A percentile compares a stretch with the other conserved stretches of the same genome.
These are phyloP conservation scores for Phaenicophaeus curvirostris DNA, from an alignment of 2,797 vertebrate species.

Conservation along the genomic window DNA sequence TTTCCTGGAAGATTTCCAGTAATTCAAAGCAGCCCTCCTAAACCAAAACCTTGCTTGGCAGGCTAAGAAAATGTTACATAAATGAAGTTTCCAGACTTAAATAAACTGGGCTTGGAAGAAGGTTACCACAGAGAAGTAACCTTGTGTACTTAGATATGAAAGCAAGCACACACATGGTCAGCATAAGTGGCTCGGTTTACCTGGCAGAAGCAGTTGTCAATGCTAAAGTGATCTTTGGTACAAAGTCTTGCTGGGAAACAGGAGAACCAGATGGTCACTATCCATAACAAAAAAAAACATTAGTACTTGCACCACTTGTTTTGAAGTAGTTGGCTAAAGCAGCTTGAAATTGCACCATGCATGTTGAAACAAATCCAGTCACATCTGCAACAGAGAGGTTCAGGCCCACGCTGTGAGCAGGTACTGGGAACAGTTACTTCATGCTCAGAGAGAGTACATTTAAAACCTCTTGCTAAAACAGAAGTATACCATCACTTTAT, in stretches of 20 bases:
- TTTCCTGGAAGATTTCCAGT: neutral
- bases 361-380: neutral
- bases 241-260: neutral
- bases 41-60: neutral
- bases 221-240: neutral
- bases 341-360: neutral
- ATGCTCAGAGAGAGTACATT: neutral
- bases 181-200: neutral
- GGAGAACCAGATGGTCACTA: neutral
- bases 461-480: neutral
- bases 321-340: neutral
- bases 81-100: neutral
- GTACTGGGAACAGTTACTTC: neutral
- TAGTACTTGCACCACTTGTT: neutral
- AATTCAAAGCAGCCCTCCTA: neutral
- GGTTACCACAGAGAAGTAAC: neutral
- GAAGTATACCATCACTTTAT: neutral
- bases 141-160: rapidly evolving
- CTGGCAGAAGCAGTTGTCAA: neutral
- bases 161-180: neutral
- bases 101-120: neutral
- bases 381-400: neutral
- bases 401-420: neutral
- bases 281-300: no score
- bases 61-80: neutral